Base-by-base conservation (phyloP, 1,140 invertebrate genomes). In the Hylaeus volcanicus region DNA sequence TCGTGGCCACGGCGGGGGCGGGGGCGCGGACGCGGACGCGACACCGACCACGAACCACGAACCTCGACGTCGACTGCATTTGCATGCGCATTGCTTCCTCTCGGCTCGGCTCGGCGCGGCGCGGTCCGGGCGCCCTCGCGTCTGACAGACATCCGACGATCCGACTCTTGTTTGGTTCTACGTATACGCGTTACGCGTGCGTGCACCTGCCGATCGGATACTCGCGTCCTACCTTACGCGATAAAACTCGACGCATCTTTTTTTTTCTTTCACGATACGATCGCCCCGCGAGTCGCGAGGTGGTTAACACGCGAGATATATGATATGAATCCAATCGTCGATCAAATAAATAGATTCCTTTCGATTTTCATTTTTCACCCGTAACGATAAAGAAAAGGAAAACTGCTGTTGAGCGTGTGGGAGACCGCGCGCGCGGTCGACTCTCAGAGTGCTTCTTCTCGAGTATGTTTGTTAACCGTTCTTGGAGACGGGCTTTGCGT, bases 101-200 rank as follows among this genome's bases (percentile, higher is more conserved):
- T 26, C 9, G 11, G 11, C 60, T 39, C 39, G 9, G 11, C 51
- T 39, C 26, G 26, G 11, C 58, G 26, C 26, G 58, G 5, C 8
- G 5, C 6, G 2, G 0, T n/a, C 26, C 14, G 11, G 37, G 43
- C 65, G 65, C 74, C 63, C 60, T 43, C 8, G 15, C 6, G 45
- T 51, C 45, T 65, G 56, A 39, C 65, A 55, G 51, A 76, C 65
- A 14, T 26, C 65, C 26, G 26, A 26, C 26, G 26, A 12, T 39
- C 48, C 53, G 26, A 48, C 60, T 45, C 66, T 53, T 85, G 41
- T 11, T 12, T 39, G 37, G 82, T 78, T 85, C 71, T 41, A 51
- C 45, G 51, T 82, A 26, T 26, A 26, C 26, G 26, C 26, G 26
- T 26, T 26, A 26, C 26, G 84, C 68, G 72, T 60, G 66, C 75